Evolutionary conservation across 2,113 vertebrate genomes (phyloP), one percentile per base, ranked within the genome.

Genomic region (Galbula dea): DNA sequence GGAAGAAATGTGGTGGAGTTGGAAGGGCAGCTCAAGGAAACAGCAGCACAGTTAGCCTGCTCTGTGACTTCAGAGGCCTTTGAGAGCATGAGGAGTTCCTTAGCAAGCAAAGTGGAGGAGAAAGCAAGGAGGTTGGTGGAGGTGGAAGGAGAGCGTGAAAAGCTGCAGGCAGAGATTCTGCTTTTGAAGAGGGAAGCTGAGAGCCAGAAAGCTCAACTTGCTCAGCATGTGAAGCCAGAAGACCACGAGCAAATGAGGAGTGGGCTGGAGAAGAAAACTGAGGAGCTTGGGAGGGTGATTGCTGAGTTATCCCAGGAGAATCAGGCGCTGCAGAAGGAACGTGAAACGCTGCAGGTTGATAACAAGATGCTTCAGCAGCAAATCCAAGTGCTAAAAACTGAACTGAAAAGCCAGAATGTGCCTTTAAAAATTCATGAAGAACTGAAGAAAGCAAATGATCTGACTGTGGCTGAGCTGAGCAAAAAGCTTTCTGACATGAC

Each of bases 31-130:
- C 34, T 98, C 34, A 98, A 98, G 52, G 98, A 98, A 34, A 34
- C 95, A 2, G 96, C 88, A 10, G 96, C 91, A 2, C 98, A 97
- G 79, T 36, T 98, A 37, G 93, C 94, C 30, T 94, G 91, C 67
- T 96, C 96, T 2, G 96, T 99, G 29, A 97, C 98, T 1, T 67
- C 97, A 0, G 99, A 99, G 96, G 98, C 97, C 62, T 99, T 99
- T 37, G 99, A 99, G 81, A 98, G 97, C 95, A 98, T 99, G 99
- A 99, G 98, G 97, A 98, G 98, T 84, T 96, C 97, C 13, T 93
- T 99, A 37, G 98, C 98, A 9, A 97, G 95, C 1, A 98, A 99
- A 8, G 97, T 98, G 15, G 98, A 96, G 1, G 99, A 99, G 96
- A 99, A 99, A 69, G 98, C 98, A 7, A 97, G 97, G 51, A 98